Percentiles rank a stretch among this genome's conserved stretches.
phyloP scores from a whole-genome alignment of 2,888 invertebrate species.

The Tanytarsus gracilentus region DNA sequence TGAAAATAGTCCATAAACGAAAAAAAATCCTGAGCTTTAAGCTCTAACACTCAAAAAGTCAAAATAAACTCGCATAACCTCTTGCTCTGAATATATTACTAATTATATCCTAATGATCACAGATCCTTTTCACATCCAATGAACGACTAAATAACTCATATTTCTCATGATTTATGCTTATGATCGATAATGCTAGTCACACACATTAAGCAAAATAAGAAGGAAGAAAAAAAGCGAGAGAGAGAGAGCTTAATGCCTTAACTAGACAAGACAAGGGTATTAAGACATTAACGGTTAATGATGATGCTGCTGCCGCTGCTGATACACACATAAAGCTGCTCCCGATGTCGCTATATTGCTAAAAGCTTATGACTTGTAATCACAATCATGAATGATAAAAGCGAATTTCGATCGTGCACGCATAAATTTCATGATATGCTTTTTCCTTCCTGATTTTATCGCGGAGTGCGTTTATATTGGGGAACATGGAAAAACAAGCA shows the following conservation, averaged over 20 bases:
- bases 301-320: background rate
- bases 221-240: no score
- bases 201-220: no score
- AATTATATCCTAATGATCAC: no score
- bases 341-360: background rate
- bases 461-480: background rate
- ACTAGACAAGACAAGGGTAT: background rate
- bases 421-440: background rate
- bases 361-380: background rate
- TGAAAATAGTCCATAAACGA: no score
- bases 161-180: no score
- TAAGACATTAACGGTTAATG: slow-evolving; percentile 5
- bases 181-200: no score
- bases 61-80: no score
- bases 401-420: background rate
- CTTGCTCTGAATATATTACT: no score
- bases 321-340: background rate
- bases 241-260: background rate
- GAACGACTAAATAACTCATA: no score
- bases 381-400: background rate
- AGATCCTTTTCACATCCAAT: no score
- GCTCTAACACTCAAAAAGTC: no score
- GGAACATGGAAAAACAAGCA: background rate
- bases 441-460: background rate
- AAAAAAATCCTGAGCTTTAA: no score